These are phyloP conservation scores for Trachelus tabidus DNA, from an alignment of 2,888 invertebrate species.

Conservation along the genomic window DNA sequence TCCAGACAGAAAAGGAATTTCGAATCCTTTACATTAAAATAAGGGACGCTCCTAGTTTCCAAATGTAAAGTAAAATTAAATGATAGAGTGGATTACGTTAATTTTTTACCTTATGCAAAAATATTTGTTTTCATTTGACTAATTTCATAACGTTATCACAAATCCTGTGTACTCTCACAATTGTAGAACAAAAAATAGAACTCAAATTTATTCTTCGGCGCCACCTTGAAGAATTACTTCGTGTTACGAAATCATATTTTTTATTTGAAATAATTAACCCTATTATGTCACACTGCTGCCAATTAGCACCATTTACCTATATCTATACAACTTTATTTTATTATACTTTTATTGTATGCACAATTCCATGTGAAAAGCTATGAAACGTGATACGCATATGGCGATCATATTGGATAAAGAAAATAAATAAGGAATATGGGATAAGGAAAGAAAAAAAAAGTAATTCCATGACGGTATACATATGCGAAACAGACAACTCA, in stretches of 20 bases:
- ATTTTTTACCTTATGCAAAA: not conserved
- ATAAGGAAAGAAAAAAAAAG: not conserved
- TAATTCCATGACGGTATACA: not conserved
- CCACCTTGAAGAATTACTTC: not conserved
- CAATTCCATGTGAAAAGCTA: not conserved
- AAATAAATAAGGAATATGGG: not conserved
- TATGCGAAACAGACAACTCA: not conserved
- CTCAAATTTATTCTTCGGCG: not conserved
- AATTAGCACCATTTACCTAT: not conserved
- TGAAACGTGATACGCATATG: not conserved
- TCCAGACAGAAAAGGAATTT: not conserved
- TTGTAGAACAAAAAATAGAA: not conserved
- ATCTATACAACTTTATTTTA: not conserved
- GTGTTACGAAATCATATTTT: not conserved
- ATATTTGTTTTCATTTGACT: not conserved
- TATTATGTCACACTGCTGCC: not conserved
- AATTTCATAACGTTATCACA: not conserved
- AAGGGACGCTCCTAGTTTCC: not conserved
- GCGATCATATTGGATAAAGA: not conserved
- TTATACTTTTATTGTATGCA: too few relatives aligned
- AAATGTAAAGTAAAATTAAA: not conserved
- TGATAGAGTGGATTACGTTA: not conserved
- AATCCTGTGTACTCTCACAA: not conserved
- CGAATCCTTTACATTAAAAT: not conserved
- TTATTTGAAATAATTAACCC: not conserved